Evolutionary conservation across 2,888 invertebrate species (phyloP), one percentile per base, ranked within the genome.

Genomic region (Ganaspis brasiliensis): DNA sequence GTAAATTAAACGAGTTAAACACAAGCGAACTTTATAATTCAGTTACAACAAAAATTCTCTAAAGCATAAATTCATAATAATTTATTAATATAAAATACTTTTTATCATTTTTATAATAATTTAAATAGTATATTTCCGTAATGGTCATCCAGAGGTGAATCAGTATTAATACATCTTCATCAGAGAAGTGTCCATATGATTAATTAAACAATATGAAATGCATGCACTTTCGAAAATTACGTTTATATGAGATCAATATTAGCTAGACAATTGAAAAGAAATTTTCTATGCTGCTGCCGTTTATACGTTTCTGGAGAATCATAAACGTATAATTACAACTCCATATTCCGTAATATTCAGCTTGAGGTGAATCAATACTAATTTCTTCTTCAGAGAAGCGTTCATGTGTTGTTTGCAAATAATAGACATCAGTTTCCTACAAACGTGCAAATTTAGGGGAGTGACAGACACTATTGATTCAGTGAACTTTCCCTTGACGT

Each of bases 341-440:
- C 21, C 40, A 63, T 40, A 37, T 14, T 14, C 40, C 12, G 52
- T 19, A 52, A 19, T 19, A 61, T 35, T 14, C 10, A 21, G 1
- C 6, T 12, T 14, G 19, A 19, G 14, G 19, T 37, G 35, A 40
- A 40, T 63, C 63, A 63, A 63, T 63, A 40, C 14, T 63, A 63
- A 63, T 63, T 63, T 63, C 63, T 21, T 63, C 40, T 40, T 21
- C 63, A 40, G 8, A 63, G 63, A 40, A 63, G 63, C 19, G 63
- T 63, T 63, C 21, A 63, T 40, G 63, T 40, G 37, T 21, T 14
- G 21, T 40, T 63, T 35, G 37, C 21, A 63, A 63, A 61, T 61
- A 61, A 61, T 61, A 16, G 35, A 61, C 16, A 35, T 35, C n/a
- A 61, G 59, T 35, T 61, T 59, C 16, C 59, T 59, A 31, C 31